phyloP scores from a whole-genome alignment of 2,888 invertebrate genomes.

The Calameuta idolon region DNA sequence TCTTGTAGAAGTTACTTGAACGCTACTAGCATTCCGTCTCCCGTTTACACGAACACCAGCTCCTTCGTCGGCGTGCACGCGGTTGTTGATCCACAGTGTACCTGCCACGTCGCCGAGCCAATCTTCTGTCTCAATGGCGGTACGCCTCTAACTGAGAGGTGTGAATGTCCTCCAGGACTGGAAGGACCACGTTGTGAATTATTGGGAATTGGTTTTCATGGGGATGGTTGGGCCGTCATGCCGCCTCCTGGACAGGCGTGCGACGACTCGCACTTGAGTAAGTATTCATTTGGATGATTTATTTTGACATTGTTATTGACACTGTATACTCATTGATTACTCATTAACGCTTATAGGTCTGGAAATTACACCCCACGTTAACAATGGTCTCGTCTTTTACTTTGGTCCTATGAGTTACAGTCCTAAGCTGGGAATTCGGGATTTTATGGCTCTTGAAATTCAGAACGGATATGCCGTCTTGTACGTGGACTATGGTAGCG shows the following conservation, averaged over 20 bases:
- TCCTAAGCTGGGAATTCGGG: slow-evolving; percentile 76
- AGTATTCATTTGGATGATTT: slow-evolving; percentile 15
- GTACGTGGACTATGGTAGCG: slow-evolving; percentile 89
- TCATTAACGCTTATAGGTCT: slow-evolving; percentile 63
- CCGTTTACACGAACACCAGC: slow-evolving; percentile 92
- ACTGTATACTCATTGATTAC: not conserved
- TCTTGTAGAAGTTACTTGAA: slow-evolving; percentile 86
- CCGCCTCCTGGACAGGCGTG: slow-evolving; percentile 85
- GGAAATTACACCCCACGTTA: slow-evolving; percentile 81
- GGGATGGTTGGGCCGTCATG: slow-evolving; percentile 95
- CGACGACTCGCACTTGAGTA: slow-evolving; percentile 76
- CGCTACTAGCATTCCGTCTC: slow-evolving; percentile 79
- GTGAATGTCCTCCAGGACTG: slow-evolving; percentile 82
- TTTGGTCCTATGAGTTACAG: slow-evolving; percentile 83
- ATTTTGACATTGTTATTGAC: not conserved
- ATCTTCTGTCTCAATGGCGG: slow-evolving; percentile 84
- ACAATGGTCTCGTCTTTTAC: slow-evolving; percentile 90
- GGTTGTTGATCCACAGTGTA: slow-evolving; percentile 83
- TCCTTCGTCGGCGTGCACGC: slow-evolving; percentile 95
- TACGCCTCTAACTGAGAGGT: slow-evolving; percentile 72
- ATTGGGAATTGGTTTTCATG: slow-evolving; percentile 86
- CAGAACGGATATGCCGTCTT: slow-evolving; percentile 85
- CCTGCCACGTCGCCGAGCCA: slow-evolving; percentile 72
- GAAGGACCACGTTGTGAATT: slow-evolving; percentile 93
- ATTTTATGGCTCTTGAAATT: slow-evolving; percentile 92